Conservation (phyloP, 2,113 vertebrate species). For the Neolamprologus hecqui region DNA sequence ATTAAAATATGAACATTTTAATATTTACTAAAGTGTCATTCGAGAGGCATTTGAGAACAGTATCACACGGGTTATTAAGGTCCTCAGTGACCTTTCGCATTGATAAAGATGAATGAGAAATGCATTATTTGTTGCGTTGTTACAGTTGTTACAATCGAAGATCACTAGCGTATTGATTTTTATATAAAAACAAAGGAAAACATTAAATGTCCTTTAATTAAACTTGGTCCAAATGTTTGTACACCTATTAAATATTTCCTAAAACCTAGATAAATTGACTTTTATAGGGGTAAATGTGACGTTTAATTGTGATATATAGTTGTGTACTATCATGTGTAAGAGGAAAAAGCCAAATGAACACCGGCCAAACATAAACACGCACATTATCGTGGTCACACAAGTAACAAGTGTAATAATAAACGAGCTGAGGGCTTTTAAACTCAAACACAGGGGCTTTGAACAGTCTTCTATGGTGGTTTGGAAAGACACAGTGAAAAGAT, state of each 20-base stretch:
- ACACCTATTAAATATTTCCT: background rate
- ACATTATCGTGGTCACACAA: background rate
- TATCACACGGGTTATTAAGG: background rate
- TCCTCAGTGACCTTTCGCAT: background rate
- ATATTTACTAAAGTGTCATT: background rate
- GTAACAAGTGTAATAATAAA: conserved; percentile 28
- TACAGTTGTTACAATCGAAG: background rate
- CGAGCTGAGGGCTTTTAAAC: conserved; percentile 44
- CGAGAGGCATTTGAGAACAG: background rate
- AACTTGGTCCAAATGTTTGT: background rate
- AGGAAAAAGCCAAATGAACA: background rate
- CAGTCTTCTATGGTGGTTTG: conserved; percentile 38
- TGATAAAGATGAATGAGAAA: background rate
- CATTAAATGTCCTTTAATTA: background rate
- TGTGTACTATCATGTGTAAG: background rate
- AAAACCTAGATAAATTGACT: background rate
- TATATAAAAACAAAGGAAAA: background rate
- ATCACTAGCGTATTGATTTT: background rate
- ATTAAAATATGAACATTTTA: background rate
- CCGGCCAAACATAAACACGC: background rate
- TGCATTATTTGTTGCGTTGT: background rate
- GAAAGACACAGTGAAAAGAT: conserved; percentile 41
- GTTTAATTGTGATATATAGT: background rate
- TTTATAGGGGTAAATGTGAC: background rate
- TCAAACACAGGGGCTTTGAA: conserved; percentile 20